A percentile compares a stretch with the other conserved stretches of the same genome.
phyloP scores from a whole-genome alignment of 92 coral and sea anemone species.

The Palythoa grandiflora region DNA sequence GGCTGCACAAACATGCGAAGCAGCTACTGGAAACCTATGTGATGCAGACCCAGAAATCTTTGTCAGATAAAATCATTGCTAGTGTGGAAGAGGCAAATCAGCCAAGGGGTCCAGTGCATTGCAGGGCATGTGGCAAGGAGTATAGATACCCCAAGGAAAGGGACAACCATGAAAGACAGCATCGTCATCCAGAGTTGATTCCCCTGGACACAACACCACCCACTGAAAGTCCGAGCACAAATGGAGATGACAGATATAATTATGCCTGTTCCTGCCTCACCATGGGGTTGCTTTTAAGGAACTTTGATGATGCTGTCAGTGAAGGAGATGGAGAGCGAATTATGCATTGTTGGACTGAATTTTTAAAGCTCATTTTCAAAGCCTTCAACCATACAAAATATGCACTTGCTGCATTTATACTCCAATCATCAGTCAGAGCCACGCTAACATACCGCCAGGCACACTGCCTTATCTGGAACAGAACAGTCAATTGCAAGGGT shows the following conservation, averaged over 20 bases:
- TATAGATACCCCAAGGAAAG: slow-evolving; percentile 54
- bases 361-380: slow-evolving; percentile 49
- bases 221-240: neutral
- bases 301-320: slow-evolving; percentile 80
- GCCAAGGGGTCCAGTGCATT: slow-evolving; percentile 36
- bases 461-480: slow-evolving; percentile 60
- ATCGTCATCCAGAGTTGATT: slow-evolving; percentile 51
- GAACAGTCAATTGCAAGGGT: slow-evolving; percentile 64
- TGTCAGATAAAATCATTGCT: neutral
- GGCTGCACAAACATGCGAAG: slow-evolving; percentile 33
- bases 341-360: slow-evolving; percentile 67
- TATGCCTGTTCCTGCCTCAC: slow-evolving; percentile 60
- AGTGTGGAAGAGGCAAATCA: slow-evolving; percentile 6
- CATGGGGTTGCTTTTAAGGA: slow-evolving; percentile 60
- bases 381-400: slow-evolving; percentile 66
- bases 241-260: slow-evolving; percentile 59
- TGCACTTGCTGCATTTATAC: slow-evolving; percentile 71
- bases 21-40: neutral
- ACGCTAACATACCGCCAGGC: slow-evolving; percentile 59
- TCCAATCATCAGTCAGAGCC: slow-evolving; percentile 45
- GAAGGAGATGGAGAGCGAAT: slow-evolving; percentile 75
- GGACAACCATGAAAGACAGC: slow-evolving; percentile 49
- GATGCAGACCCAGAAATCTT: neutral
- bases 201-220: neutral
- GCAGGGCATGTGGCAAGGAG: neutral